These are phyloP conservation scores for Marronus borbonicus DNA, from an alignment of 2,888 invertebrate genomes.

Conservation along the genomic window DNA sequence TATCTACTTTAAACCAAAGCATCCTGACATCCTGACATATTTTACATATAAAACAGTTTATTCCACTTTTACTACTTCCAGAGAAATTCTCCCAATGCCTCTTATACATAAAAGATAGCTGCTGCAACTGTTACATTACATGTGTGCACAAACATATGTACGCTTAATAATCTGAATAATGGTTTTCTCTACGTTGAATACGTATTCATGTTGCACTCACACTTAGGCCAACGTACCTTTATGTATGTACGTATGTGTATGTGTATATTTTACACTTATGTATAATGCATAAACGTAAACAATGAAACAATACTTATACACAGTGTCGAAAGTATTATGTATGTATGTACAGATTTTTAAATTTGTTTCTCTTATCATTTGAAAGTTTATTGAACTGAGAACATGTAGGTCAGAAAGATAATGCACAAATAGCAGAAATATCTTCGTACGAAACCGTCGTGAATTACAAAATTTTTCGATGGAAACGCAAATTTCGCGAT, in stretches of 20 bases:
- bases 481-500: conserved; percentile 34
- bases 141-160: background rate
- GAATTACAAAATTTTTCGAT: conserved; percentile 34
- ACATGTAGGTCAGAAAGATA: conserved; percentile 62
- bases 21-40: too few species aligned
- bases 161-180: conserved; percentile 2
- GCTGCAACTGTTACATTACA: too few species aligned
- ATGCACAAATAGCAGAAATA: conserved; percentile 51
- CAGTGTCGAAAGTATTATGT: conserved; percentile 52
- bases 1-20: too few species aligned
- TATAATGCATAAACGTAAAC: conserved; percentile 43
- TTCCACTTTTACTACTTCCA: too few species aligned
- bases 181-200: background rate
- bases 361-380: conserved; percentile 61
- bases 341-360: conserved; percentile 54
- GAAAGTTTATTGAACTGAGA: conserved; percentile 63
- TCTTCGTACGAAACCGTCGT: conserved; percentile 46
- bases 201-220: background rate
- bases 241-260: conserved; percentile 6
- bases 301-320: conserved; percentile 47
- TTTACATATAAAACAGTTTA: too few species aligned
- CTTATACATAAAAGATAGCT: too few species aligned
- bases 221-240: background rate
- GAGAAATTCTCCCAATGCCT: too few species aligned
- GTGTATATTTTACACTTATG: conserved; percentile 15